Base-by-base conservation (phyloP, 2,888 invertebrate species). In the Himalopsyche anomala region DNA sequence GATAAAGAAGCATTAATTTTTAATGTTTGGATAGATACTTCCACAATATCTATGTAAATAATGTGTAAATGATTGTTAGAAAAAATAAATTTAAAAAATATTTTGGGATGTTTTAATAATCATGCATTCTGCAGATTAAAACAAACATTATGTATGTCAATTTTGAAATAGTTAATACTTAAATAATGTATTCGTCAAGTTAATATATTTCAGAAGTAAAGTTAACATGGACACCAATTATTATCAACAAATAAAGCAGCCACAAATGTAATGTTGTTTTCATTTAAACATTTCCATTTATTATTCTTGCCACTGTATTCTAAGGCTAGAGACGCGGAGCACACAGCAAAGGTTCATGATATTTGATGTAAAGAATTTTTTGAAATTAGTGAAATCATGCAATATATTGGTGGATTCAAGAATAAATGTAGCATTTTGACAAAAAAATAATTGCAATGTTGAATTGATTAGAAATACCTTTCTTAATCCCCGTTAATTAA, bases 1-100 rank as follows among this genome's bases (percentile, higher is more conserved):
- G 74, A 36, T 74, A 74, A 15, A 62, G 74, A 36, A 38, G 36
- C 74, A 38, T 74, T 74, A 74, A 36, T 74, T 36, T 74, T 74
- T 12, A 74, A 74, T 74, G 74, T 74, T 74, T 36, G 36, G 74
- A 74, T 74, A 74, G 74, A 51, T 74, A 74, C 38, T 74, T 74
- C 74, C 74, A 74, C 74, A 36, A 74, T 74, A 74, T 74, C 74
- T 74, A 74, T 74, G 74, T 84, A 86, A 86, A 86, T 86, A 86
- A 86, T 84, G 84, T 86, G 86, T 86, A 86, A 81, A 86, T 84
- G 84, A 82, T 86, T 86, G 86, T 86, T 84, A 84, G 86, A 86
- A 84, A 86, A 84, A 84, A 86, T 82, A 84, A 79, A 79, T 81
- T 81, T 28, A 28, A 81, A 62, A 84, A 86, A 86, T 86, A 86